Conservation (phyloP, 2,113 vertebrate genomes). For the Ciconia stormi region DNA sequence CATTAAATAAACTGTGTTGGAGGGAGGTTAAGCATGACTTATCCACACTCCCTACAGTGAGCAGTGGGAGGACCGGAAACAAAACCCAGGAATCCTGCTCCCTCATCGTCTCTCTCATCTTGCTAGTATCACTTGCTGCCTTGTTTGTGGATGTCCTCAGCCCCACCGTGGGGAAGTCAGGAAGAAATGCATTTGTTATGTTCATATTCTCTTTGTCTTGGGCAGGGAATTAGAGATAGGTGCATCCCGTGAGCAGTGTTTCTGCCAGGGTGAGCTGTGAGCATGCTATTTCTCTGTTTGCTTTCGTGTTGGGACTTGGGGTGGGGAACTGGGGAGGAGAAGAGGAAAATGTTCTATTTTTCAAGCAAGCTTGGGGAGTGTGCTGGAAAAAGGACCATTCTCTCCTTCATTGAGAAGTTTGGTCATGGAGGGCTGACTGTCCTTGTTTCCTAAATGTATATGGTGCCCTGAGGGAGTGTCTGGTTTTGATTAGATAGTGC, state of each 20-base stretch:
- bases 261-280: background rate
- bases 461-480: slow-evolving; percentile 51
- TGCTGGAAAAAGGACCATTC: background rate
- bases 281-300: background rate
- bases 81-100: background rate
- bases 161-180: background rate
- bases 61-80: background rate
- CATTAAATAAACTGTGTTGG: background rate
- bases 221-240: background rate
- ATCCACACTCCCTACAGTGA: background rate
- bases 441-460: slow-evolving; percentile 60
- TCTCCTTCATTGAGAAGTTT: slow-evolving; percentile 32
- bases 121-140: background rate
- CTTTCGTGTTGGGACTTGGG: background rate
- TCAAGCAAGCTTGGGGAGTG: background rate
- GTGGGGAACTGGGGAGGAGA: background rate
- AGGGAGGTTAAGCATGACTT: slow-evolving; percentile 8
- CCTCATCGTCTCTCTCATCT: background rate
- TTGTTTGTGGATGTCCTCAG: background rate
- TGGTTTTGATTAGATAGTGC: slow-evolving; percentile 53
- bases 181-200: background rate
- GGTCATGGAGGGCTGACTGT: slow-evolving; percentile 36
- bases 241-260: background rate
- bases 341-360: background rate
- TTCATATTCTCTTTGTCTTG: background rate